phyloP scores from a whole-genome alignment of 2,888 invertebrate genomes.

The Drosophila mercatorum region DNA sequence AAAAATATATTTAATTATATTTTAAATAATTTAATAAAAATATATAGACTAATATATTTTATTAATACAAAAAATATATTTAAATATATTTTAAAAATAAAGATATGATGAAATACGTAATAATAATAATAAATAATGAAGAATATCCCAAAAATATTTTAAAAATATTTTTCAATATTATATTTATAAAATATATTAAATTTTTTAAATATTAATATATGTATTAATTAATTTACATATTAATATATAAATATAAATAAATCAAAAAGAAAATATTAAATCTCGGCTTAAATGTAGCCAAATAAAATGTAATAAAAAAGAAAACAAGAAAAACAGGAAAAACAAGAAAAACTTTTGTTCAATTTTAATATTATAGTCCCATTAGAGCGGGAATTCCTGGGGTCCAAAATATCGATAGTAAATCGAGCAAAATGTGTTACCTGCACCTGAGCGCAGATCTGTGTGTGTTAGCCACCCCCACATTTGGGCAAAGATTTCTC shows the following conservation, averaged over 20 bases:
- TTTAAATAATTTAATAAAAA: background rate
- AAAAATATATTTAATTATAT: no score
- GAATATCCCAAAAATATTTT: no score
- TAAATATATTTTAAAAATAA: background rate
- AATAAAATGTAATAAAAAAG: conserved; percentile 5
- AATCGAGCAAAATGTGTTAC: conserved; percentile 19
- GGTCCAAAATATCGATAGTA: conserved; percentile 19
- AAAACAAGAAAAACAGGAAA: background rate
- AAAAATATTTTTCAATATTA: no score
- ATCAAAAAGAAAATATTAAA: background rate
- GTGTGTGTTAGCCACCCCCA: conserved; percentile 4
- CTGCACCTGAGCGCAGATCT: conserved; percentile 37
- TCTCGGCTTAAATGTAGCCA: background rate
- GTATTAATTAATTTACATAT: no score
- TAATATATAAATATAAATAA: background rate
- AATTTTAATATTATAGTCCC: conserved; percentile 26
- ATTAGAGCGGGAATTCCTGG: conserved; percentile 16
- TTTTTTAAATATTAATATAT: no score
- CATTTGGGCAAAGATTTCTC: conserved; percentile 30
- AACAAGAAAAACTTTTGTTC: background rate
- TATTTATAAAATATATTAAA: no score
- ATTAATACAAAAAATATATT: background rate
- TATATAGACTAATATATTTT: background rate
- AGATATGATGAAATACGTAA: no score
- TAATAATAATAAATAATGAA: no score